phyloP scores from a whole-genome alignment of 2,113 vertebrate species.

The Psittacus erithacus region DNA sequence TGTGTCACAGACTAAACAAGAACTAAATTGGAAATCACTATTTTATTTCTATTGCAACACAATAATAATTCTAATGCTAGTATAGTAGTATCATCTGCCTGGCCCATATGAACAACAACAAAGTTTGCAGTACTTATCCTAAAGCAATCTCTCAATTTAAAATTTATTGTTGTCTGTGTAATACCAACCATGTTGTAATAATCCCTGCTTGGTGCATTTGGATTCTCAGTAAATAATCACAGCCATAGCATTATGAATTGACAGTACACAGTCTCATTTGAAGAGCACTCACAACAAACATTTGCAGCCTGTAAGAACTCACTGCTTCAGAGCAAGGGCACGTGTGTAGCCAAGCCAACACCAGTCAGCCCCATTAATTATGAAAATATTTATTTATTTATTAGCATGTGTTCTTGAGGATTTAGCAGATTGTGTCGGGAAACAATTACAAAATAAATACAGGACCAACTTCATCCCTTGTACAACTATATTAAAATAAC shows the following conservation, averaged over 20 bases:
- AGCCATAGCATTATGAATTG: slow-evolving; percentile 42
- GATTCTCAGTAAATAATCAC: slow-evolving; percentile 31
- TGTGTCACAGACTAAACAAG: background rate
- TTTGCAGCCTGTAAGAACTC: background rate
- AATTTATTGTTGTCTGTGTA: background rate
- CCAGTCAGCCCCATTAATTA: slow-evolving; percentile 25
- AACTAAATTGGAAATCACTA: background rate
- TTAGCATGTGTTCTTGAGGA: background rate
- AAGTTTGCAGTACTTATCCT: background rate
- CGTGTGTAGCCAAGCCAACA: background rate
- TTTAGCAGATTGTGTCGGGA: slow-evolving; percentile 22
- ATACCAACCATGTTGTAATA: background rate
- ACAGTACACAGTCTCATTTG: background rate
- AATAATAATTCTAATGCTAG: background rate
- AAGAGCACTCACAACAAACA: slow-evolving; percentile 24
- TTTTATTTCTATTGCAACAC: background rate
- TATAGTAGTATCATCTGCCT: background rate
- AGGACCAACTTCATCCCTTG: background rate
- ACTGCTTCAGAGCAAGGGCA: slow-evolving; percentile 1
- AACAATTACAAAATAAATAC: background rate
- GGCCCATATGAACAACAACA: background rate
- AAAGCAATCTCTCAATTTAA: background rate
- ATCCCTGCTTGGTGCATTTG: background rate
- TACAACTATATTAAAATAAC: background rate
- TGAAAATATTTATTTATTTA: slow-evolving; percentile 2